phyloP scores from a whole-genome alignment of 1,140 invertebrate species.

The Heliothis virescens region DNA sequence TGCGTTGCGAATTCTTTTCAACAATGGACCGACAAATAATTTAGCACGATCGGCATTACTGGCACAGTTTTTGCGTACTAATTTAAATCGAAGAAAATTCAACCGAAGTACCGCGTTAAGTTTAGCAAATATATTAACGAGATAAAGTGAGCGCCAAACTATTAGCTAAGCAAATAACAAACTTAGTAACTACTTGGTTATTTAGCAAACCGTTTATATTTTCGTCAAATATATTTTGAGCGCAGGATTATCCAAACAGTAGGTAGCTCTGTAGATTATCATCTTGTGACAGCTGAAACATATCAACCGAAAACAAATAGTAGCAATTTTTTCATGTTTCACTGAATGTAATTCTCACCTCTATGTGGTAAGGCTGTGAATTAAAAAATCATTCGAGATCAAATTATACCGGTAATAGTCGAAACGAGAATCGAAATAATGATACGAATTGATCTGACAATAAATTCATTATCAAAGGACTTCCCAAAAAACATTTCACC shows the following conservation, averaged over 20 bases:
- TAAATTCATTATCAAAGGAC: too few relatives aligned
- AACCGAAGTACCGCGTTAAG: not conserved
- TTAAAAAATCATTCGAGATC: too few relatives aligned
- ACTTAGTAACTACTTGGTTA: slow-evolving; percentile 1
- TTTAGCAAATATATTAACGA: slow-evolving; percentile 11
- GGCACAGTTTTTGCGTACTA: slow-evolving; percentile 1
- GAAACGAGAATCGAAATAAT: too few relatives aligned
- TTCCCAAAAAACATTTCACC: too few relatives aligned
- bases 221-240: slow-evolving; percentile 21
- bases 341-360: too few relatives aligned
- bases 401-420: too few relatives aligned
- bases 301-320: slow-evolving; percentile 39
- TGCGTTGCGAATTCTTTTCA: not conserved
- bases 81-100: not conserved
- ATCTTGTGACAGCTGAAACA: slow-evolving; percentile 31
- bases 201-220: slow-evolving; percentile 22
- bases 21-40: slow-evolving; percentile 11
- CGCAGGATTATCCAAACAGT: slow-evolving; percentile 15
- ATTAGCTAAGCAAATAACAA: slow-evolving; percentile 14
- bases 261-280: not conserved
- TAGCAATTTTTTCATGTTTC: not conserved
- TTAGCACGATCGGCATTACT: not conserved
- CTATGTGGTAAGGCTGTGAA: too few relatives aligned
- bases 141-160: slow-evolving; percentile 8
- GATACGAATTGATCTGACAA: too few relatives aligned